Evolutionary conservation across 2,113 vertebrate genomes (phyloP), one percentile per base, ranked within the genome.

Genomic region (Tachysurus fulvidraco): DNA sequence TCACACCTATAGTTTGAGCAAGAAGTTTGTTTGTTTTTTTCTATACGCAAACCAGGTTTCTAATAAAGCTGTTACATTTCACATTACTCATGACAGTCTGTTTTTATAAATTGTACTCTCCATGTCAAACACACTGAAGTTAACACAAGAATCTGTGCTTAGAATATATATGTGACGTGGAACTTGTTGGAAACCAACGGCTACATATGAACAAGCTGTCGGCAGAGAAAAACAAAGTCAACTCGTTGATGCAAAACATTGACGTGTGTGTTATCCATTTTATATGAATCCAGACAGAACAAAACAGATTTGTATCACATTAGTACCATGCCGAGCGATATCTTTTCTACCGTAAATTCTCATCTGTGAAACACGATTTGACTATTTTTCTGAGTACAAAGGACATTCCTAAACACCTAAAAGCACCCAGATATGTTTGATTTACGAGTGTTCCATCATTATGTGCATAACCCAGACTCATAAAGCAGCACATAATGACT

Each of bases 401-500:
- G 62, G 8, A 46, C 55, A 41, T 0, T 73, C 17, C 36, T 60
- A 17, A 50, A 50, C 28, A 83, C n/a, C 44, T 71, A 8, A 55
- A 25, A 60, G 46, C 3, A 12, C 19, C 23, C 17, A 60, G n/a
- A n/a, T 9, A 55, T 81, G 21, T 67, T 69, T 85, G 46, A 10
- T 44, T 59, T 30, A 41, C 2, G 62, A 60, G 16, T 8, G 5
- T 76, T 36, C 64, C 78, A 59, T 36, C 50, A 28, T 71, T 76
- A n/a, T 52, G 5, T 25, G 54, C 64, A 81, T 59, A 60, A 59
- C 30, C 57, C 41, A 71, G 62, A 73, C 78, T 81, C 57, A 73
- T 62, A 64, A 74, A 87, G 55, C 28, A 67, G 57, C 69, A 82
- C 44, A 50, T 81, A 54, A 50, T 79, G 25, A 82, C 67, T 82